Evolutionary conservation across 2,888 invertebrate species (phyloP).

Genomic region (Phrixothrix hirtus): DNA sequence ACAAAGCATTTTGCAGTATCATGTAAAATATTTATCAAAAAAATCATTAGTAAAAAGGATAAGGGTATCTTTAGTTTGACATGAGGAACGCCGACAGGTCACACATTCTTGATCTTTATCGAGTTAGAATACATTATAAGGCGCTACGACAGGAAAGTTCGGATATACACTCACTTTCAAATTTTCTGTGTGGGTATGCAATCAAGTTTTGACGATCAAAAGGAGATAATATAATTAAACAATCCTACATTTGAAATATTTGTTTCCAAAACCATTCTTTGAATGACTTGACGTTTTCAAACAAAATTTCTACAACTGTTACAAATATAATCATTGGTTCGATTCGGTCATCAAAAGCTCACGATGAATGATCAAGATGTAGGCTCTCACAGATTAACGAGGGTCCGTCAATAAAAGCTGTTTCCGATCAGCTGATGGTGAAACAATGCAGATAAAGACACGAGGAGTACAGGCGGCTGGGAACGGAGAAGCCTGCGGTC

Average conservation of each 20-base stretch:
- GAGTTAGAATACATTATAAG: slow-evolving; percentile 4
- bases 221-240: too few species aligned
- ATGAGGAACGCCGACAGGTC: slow-evolving; percentile 9
- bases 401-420: slow-evolving; percentile 30
- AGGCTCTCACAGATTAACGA: slow-evolving; percentile 22
- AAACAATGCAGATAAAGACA: slow-evolving; percentile 37
- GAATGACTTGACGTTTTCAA: background rate
- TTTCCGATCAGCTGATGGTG: slow-evolving; percentile 34
- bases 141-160: slow-evolving; percentile 2
- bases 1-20: slow-evolving; percentile 9
- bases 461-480: slow-evolving; percentile 32
- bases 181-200: too few species aligned
- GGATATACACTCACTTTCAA: background rate
- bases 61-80: slow-evolving; percentile 5
- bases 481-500: slow-evolving; percentile 36
- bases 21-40: slow-evolving; percentile 8
- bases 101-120: slow-evolving; percentile 6
- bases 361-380: slow-evolving; percentile 13
- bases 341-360: slow-evolving; percentile 1
- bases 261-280: too few species aligned
- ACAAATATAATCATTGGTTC: slow-evolving; percentile 5
- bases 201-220: too few species aligned
- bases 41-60: slow-evolving; percentile 1
- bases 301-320: background rate
- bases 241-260: too few species aligned